Conservation (phyloP, 2,888 invertebrate species). For the Volucella inanis region DNA sequence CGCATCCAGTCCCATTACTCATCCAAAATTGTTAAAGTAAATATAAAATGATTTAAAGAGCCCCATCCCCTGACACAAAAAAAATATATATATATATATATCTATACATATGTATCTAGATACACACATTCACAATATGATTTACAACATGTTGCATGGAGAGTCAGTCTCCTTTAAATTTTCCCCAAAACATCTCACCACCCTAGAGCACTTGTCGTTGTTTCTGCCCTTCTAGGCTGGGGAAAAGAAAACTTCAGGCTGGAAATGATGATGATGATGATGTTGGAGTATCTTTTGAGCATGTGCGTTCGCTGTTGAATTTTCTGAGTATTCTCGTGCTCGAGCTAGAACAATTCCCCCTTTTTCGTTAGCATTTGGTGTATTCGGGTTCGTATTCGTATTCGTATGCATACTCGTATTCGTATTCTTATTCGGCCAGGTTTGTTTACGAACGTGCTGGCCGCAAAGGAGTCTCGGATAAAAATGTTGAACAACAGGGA, state of each 20-base stretch:
- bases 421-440: not conserved
- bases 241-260: slow-evolving; percentile 34
- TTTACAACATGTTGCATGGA: slow-evolving; percentile 74
- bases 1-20: slow-evolving; percentile 54
- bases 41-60: slow-evolving; percentile 74
- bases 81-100: not conserved
- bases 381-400: no score
- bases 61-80: slow-evolving; percentile 8
- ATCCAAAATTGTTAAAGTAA: slow-evolving; percentile 70
- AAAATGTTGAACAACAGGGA: slow-evolving; percentile 72
- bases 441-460: slow-evolving; percentile 71
- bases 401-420: no score
- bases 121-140: slow-evolving; percentile 63
- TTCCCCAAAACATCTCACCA: slow-evolving; percentile 17
- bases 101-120: slow-evolving; percentile 10
- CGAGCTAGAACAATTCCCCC: slow-evolving; percentile 37
- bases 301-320: slow-evolving; percentile 47
- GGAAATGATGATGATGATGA: slow-evolving; percentile 44
- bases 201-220: not conserved
- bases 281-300: slow-evolving; percentile 69
- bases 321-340: slow-evolving; percentile 5
- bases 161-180: slow-evolving; percentile 43
- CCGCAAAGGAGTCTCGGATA: slow-evolving; percentile 65
- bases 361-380: slow-evolving; percentile 46
- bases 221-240: slow-evolving; percentile 21